These are phyloP conservation scores for Halichondria panicea DNA, from an alignment of 37 sponge, comb jelly and placozoan genomes.

Conservation along the genomic window DNA sequence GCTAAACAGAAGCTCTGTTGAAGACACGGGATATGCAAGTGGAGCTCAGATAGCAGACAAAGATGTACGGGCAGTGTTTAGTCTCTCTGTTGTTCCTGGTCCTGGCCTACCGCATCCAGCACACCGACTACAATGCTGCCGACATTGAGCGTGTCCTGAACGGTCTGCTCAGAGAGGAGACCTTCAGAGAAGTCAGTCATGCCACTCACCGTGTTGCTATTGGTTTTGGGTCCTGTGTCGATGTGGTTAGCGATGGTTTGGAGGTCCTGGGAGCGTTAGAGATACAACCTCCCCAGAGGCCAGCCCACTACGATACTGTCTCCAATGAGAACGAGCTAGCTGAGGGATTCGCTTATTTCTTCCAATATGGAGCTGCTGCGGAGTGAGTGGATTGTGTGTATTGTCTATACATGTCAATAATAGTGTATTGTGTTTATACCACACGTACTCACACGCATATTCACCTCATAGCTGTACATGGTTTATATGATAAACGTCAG, in stretches of 20 bases:
- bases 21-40: too few relatives aligned
- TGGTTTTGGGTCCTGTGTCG: slow-evolving; percentile 72
- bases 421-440: background rate
- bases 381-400: slow-evolving; percentile 40
- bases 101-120: too few relatives aligned
- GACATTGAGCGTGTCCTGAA: slow-evolving; percentile 12
- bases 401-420: background rate
- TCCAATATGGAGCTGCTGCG: slow-evolving; percentile 62
- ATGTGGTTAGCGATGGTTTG: slow-evolving; percentile 36
- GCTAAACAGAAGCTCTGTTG: too few relatives aligned
- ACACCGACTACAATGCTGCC: too few relatives aligned
- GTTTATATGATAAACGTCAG: too few relatives aligned
- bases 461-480: too few relatives aligned
- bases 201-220: slow-evolving; percentile 53
- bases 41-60: too few relatives aligned
- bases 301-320: slow-evolving; percentile 45
- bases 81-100: too few relatives aligned
- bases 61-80: too few relatives aligned
- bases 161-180: slow-evolving; percentile 30
- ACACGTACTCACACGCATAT: too few relatives aligned
- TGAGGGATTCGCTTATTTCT: slow-evolving; percentile 59
- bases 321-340: slow-evolving; percentile 13
- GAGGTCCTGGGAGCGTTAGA: slow-evolving; percentile 17
- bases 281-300: slow-evolving; percentile 21
- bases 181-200: background rate